Conservation (phyloP, 2,888 invertebrate species). For the Tipula vernalis region DNA sequence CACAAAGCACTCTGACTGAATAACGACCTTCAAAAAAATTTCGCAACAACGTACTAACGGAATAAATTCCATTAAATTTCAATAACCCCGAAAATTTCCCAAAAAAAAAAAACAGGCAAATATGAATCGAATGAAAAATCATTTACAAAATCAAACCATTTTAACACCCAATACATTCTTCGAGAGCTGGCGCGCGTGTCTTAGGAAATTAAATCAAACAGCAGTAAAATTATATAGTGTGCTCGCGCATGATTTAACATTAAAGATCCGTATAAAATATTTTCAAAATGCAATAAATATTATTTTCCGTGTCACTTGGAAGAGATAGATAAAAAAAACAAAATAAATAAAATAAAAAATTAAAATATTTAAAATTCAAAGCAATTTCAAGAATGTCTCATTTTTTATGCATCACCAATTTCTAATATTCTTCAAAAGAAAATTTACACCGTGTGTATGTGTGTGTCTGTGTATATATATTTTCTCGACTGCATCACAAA, state of each 20-base stretch:
- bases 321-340: background rate
- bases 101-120: background rate
- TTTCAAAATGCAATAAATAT: background rate
- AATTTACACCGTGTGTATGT: background rate
- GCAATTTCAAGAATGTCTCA: background rate
- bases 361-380: background rate
- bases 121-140: background rate
- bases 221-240: background rate
- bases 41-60: background rate
- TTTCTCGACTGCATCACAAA: background rate
- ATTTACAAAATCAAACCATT: background rate
- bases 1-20: background rate
- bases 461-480: background rate
- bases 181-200: background rate
- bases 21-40: background rate
- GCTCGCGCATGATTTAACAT: background rate
- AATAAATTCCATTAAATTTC: background rate
- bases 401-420: background rate
- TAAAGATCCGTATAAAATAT: background rate
- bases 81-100: background rate
- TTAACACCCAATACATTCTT: background rate
- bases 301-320: background rate
- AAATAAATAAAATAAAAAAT: background rate
- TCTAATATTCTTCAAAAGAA: background rate
- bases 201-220: background rate